A percentile compares a stretch with the other conserved stretches of the same genome.
Evolutionary conservation across 2,888 invertebrate species (phyloP).

Genomic region (Diploptera punctata): DNA sequence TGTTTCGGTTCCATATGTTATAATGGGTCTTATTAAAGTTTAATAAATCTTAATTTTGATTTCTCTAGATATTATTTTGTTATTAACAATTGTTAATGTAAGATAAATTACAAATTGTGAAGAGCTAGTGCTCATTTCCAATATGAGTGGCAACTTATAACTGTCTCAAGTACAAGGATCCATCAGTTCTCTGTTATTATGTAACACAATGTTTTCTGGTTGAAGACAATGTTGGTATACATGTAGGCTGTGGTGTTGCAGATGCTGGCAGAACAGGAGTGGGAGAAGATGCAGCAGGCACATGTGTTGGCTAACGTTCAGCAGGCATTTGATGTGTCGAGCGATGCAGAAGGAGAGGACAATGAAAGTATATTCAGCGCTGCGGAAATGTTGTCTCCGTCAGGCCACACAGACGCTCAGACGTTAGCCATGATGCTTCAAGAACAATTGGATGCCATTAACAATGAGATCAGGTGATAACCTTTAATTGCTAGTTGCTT

Average conservation of each 20-base stretch:
- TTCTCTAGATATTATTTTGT: no score
- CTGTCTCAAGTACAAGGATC: not conserved
- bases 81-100: no score
- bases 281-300: slow-evolving; percentile 94
- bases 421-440: slow-evolving; percentile 98
- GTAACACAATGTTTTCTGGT: no score
- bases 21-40: no score
- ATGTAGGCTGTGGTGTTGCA: no score
- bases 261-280: slow-evolving; percentile 68
- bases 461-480: slow-evolving; percentile 89
- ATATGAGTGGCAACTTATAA: not conserved
- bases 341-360: slow-evolving; percentile 82
- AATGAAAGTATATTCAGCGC: slow-evolving; percentile 79
- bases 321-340: slow-evolving; percentile 89
- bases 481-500: no score
- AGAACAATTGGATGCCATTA: slow-evolving; percentile 99
- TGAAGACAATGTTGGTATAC: no score
- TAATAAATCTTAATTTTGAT: no score
- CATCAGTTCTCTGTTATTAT: no score
- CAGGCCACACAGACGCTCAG: slow-evolving; percentile 87
- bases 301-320: slow-evolving; percentile 92
- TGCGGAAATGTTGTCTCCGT: slow-evolving; percentile 73
- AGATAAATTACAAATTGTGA: no score
- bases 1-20: no score
- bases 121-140: no score